Evolutionary conservation across 2,113 vertebrate species (phyloP).

Genomic region (Sarotherodon lohbergeri): DNA sequence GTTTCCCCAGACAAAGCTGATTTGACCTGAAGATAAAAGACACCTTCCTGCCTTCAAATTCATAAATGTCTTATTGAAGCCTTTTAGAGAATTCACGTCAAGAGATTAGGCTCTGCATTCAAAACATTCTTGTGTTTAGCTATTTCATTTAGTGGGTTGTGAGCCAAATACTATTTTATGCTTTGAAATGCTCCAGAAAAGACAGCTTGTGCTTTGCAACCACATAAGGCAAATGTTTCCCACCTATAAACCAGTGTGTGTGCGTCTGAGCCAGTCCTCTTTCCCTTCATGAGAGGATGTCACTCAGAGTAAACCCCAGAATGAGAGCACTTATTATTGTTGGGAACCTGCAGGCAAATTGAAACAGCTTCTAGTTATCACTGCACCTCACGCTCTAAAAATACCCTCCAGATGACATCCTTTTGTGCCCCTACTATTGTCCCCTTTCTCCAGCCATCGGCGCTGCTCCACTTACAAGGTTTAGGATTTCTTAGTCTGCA

Average conservation of each 20-base stretch:
- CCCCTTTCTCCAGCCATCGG: constrained; percentile 43
- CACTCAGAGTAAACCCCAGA: constrained; percentile 3
- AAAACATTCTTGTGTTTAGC: background rate
- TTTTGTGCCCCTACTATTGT: constrained; percentile 39
- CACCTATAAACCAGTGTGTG: background rate
- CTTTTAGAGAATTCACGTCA: background rate
- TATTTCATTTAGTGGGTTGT: background rate
- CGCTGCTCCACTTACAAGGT: constrained; percentile 46
- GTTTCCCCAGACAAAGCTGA: background rate
- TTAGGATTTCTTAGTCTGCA: background rate
- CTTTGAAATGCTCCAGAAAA: background rate
- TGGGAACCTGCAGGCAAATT: constrained; percentile 39
- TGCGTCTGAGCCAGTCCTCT: background rate
- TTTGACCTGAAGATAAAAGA: background rate
- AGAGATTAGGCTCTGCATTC: background rate
- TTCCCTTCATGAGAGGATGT: background rate
- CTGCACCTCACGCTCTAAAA: constrained; percentile 51
- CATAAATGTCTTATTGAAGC: background rate
- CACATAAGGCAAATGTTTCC: background rate
- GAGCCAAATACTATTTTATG: background rate
- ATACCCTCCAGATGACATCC: constrained; percentile 45
- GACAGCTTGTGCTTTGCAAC: background rate
- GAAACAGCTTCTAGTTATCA: constrained; percentile 27
- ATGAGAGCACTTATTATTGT: constrained; percentile 25
- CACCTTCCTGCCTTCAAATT: background rate